These are phyloP conservation scores for Sesamia nonagrioides DNA, from an alignment of 1,140 invertebrate species.

Conservation along the genomic window DNA sequence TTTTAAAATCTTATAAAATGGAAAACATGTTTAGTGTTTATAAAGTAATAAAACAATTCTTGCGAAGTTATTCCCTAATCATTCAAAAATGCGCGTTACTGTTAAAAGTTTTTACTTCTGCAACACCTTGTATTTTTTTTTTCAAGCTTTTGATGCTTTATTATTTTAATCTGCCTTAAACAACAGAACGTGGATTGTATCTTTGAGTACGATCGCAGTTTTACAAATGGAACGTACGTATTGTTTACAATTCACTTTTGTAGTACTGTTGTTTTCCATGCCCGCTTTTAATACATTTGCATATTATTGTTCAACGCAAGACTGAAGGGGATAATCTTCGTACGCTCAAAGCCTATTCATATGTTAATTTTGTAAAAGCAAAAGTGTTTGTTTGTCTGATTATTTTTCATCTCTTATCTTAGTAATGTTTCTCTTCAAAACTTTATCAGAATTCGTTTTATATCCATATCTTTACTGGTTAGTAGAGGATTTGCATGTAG, in stretches of 20 bases:
- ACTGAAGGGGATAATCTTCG: conserved; percentile 12
- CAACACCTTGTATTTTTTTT: too few relatives aligned
- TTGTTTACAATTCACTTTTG: background rate
- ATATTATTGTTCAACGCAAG: conserved; percentile 16
- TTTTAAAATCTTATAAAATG: background rate
- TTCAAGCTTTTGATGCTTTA: too few relatives aligned
- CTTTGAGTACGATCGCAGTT: background rate
- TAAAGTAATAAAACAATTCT: too few relatives aligned
- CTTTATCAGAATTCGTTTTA: too few relatives aligned
- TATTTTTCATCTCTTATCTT: background rate
- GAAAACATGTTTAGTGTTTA: background rate
- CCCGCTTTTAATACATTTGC: conserved; percentile 12
- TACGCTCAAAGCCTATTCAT: conserved; percentile 1
- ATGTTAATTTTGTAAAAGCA: background rate
- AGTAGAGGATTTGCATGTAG: too few relatives aligned
- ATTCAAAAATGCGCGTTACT: too few relatives aligned
- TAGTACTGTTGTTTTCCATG: background rate
- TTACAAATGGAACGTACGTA: background rate
- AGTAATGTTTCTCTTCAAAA: background rate
- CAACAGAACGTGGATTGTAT: background rate
- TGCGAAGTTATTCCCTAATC: too few relatives aligned
- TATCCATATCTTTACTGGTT: too few relatives aligned
- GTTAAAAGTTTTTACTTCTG: too few relatives aligned
- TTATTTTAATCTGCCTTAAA: background rate
- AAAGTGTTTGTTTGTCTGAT: conserved; percentile 3